A percentile compares a stretch with the other conserved stretches of the same genome.
Conservation (phyloP, 2,113 vertebrate genomes). For the Patagioenas fasciata region DNA sequence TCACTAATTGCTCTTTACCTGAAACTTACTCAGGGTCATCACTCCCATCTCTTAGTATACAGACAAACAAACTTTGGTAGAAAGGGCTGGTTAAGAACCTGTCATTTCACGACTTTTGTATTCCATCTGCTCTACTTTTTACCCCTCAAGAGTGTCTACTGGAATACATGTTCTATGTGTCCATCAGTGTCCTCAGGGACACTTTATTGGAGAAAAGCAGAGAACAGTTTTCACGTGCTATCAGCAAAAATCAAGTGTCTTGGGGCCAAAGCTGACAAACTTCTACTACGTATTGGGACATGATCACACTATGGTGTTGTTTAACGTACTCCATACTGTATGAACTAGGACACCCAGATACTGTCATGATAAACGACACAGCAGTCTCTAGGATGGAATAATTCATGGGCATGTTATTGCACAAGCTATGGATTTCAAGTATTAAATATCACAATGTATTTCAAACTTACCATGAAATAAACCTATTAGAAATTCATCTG, state of each 20-base stretch:
- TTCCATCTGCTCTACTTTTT: neutral
- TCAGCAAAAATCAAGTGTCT: neutral
- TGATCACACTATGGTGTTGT: neutral
- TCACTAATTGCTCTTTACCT: neutral
- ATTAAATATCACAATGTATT: neutral
- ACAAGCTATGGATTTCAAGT: neutral
- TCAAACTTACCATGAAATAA: slow-evolving; percentile 86
- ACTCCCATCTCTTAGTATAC: neutral
- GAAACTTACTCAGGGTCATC: neutral
- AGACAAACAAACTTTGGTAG: neutral
- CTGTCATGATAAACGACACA: neutral
- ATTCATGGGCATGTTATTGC: neutral
- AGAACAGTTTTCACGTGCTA: neutral
- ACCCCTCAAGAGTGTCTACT: neutral
- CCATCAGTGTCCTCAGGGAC: neutral
- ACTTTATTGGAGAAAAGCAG: neutral
- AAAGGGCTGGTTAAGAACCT: neutral
- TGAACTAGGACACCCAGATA: neutral
- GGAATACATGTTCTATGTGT: neutral
- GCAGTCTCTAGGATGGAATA: neutral
- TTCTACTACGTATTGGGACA: neutral
- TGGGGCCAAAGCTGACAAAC: neutral
- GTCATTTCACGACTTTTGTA: neutral
- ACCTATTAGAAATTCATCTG: slow-evolving; percentile 85
- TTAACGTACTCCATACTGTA: neutral